Conservation (phyloP, 2,888 invertebrate species). For the Eupeodes luniger region DNA sequence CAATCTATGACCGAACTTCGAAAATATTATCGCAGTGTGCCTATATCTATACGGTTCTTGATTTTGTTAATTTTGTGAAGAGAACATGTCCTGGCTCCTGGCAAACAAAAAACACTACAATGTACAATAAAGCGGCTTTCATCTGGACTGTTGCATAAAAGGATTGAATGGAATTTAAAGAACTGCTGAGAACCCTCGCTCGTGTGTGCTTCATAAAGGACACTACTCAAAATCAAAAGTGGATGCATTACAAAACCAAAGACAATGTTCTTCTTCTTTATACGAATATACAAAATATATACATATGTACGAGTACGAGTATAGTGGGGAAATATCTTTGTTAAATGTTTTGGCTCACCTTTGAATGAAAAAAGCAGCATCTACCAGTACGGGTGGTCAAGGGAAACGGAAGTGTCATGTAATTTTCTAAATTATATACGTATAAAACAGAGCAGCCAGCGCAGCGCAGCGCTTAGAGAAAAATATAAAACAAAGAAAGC, state of each 20-base stretch:
- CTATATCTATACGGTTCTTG: conserved; percentile 6
- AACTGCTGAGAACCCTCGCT: conserved; percentile 45
- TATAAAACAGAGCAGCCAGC: conserved; percentile 15
- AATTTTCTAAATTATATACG: not conserved
- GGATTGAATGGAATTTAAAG: conserved; percentile 50
- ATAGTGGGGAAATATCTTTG: conserved; percentile 28
- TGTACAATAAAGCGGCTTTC: conserved; percentile 40
- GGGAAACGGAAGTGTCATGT: conserved; percentile 42
- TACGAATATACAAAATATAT: no score
- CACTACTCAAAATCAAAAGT: conserved; percentile 33
- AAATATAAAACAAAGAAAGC: conserved; percentile 18
- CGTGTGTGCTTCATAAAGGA: conserved; percentile 16
- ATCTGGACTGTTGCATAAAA: conserved; percentile 61
- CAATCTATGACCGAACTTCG: conserved; percentile 58
- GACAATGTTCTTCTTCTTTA: conserved; percentile 22
- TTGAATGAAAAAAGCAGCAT: conserved; percentile 28
- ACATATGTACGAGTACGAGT: not conserved
- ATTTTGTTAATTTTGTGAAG: conserved; percentile 33
- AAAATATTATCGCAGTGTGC: conserved; percentile 50
- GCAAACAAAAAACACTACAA: conserved; percentile 38
- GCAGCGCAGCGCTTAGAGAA: not conserved
- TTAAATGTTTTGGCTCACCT: conserved; percentile 36
- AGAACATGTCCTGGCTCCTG: conserved; percentile 11
- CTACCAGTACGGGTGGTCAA: conserved; percentile 9
- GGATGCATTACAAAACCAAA: conserved; percentile 37